A percentile compares a stretch with the other conserved stretches of the same genome.
Evolutionary conservation across 2,113 vertebrate species (phyloP).

Genomic region (Eulemur macaco): DNA sequence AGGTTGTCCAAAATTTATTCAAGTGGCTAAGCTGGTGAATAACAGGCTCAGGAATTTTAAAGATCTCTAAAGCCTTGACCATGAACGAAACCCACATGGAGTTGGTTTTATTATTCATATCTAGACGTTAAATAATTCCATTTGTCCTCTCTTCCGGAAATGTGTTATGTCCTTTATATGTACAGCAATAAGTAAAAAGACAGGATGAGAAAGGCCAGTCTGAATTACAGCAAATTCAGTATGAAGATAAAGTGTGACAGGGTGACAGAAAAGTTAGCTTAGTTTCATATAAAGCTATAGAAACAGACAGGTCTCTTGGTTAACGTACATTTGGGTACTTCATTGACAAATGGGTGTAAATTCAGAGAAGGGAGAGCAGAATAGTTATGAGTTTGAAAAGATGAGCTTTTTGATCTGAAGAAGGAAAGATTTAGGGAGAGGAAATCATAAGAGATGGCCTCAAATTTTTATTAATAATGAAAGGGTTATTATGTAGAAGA

Average conservation of each 20-base stretch:
- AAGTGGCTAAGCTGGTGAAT: background rate
- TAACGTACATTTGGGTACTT: background rate
- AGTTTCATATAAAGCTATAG: background rate
- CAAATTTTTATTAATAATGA: background rate
- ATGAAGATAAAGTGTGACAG: background rate
- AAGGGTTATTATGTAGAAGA: background rate
- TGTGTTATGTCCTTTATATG: background rate
- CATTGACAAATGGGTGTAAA: background rate
- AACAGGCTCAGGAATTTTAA: background rate
- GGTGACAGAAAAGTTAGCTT: background rate
- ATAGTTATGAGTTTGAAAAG: background rate
- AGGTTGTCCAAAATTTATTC: background rate
- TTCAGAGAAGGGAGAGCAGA: background rate
- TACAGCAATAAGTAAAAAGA: background rate
- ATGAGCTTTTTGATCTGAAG: background rate
- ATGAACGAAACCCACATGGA: background rate
- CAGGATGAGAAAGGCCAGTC: background rate
- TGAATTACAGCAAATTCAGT: background rate
- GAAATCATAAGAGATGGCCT: background rate
- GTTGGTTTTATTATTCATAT: background rate
- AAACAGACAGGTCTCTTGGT: background rate
- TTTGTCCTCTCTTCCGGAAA: background rate
- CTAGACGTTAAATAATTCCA: background rate
- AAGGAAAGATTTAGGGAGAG: background rate
- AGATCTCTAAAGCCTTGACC: background rate